Evolutionary conservation across 2,113 vertebrate genomes (phyloP).

Genomic region (Lepus europaeus): DNA sequence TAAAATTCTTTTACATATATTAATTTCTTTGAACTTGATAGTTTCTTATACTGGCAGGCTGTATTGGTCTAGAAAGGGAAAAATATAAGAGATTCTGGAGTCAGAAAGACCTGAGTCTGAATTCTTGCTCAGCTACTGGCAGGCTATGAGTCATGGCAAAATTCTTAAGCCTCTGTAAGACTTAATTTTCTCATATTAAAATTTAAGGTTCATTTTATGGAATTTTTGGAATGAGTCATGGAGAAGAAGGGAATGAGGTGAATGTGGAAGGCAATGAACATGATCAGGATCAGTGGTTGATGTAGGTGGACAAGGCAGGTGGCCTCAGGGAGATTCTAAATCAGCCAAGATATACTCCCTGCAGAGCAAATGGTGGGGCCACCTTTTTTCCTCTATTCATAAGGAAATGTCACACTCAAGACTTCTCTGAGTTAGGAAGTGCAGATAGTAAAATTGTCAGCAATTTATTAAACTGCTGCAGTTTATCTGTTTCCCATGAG

Average conservation of each 20-base stretch:
- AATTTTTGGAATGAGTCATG: conserved; percentile 72
- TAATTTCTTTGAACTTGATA: neutral
- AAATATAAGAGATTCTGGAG: neutral
- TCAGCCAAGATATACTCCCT: neutral
- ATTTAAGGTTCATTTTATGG: neutral
- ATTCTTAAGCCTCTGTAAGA: neutral
- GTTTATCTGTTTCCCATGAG: conserved; percentile 32
- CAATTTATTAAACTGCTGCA: neutral
- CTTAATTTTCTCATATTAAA: neutral
- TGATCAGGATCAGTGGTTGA: conserved; percentile 95
- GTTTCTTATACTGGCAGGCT: neutral
- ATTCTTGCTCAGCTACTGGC: neutral
- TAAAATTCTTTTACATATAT: neutral
- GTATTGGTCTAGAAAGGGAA: neutral
- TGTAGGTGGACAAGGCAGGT: conserved; percentile 59
- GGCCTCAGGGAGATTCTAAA: neutral
- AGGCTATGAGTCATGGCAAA: neutral
- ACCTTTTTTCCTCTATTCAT: neutral
- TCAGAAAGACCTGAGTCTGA: neutral
- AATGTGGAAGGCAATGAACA: conserved; percentile 93
- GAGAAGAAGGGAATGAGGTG: conserved; percentile 93
- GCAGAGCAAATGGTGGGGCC: neutral
- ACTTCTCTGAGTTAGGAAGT: neutral
- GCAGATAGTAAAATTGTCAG: neutral
- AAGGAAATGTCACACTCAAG: neutral